Conservation (phyloP, 2,888 invertebrate species). For the Chirona hameri region DNA sequence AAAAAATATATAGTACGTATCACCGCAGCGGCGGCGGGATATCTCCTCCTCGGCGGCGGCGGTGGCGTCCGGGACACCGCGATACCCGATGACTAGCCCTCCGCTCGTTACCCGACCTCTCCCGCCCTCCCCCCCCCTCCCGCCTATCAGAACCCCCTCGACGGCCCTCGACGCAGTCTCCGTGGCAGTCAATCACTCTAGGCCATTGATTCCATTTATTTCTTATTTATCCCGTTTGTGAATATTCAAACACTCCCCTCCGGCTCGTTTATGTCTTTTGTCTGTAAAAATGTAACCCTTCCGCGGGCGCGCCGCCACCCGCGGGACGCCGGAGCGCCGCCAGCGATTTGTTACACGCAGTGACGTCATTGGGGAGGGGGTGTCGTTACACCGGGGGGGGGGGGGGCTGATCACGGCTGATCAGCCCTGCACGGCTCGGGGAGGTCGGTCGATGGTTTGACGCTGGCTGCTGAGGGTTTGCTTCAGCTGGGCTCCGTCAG, state of each 20-base stretch:
- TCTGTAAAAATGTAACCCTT: slow-evolving; percentile 13
- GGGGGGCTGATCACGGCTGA: no score
- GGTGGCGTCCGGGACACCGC: no score
- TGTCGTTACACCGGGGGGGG: neutral
- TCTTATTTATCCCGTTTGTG: slow-evolving; percentile 25
- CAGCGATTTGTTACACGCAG: neutral
- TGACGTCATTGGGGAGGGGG: neutral
- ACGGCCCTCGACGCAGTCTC: neutral
- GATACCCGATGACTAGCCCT: no score
- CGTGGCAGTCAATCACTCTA: slow-evolving; percentile 6
- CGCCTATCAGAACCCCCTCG: neutral
- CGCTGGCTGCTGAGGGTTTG: no score
- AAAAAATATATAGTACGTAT: no score
- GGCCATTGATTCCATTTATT: slow-evolving; percentile 24
- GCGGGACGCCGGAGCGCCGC: neutral
- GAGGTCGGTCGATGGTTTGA: no score
- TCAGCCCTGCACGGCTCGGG: no score
- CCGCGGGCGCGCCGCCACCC: neutral
- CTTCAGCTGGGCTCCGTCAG: no score
- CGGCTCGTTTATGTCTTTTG: slow-evolving; percentile 27
- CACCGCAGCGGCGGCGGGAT: no score
- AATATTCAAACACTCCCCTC: slow-evolving; percentile 27
- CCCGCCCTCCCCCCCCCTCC: no score
- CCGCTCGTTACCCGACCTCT: no score
- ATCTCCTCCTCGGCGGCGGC: no score